Base-by-base conservation (phyloP, 2,888 invertebrate genomes). In the Terebella lapidaria region DNA sequence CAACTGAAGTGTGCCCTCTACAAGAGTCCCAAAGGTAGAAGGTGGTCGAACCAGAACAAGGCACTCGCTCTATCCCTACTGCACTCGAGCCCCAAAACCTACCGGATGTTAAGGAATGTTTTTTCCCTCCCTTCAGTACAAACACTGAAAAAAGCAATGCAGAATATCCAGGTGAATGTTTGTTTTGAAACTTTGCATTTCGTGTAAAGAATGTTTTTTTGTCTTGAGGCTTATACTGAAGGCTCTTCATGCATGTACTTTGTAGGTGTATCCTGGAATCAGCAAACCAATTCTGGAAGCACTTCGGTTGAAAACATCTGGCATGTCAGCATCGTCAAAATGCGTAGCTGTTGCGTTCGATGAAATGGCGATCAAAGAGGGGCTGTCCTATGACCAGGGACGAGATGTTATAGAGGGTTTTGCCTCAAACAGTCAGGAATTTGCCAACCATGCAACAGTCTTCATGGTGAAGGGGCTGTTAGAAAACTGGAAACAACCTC, bases 401-500 rank as follows among this genome's bases (percentile, higher is more conserved):
- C 18, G 24, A 18, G 54, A 54, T 54, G 54, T 18, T n/a, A 20
- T 54, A 1, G 54, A 54, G 20, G 54, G 54, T 18, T 54, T 54
- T 15, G 29, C 27, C 20, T n/a, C 27, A 3, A 29, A 2, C 30
- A 30, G 54, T 20, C 25, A n/a, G n/a, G 5, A 25, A 4, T 5
- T 52, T 15, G 56, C 46, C 22, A 52, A 47, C 49, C 49, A 57
- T 51, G 49, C 57, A 28, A 3, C 20, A 20, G 57, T 51, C 22
- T 57, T 57, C 51, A 49, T 57, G 27, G 49, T 57, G 15, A 57
- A 30, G 3, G 57, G 49, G 3, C 15, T 57, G 25, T 18, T 27
- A 18, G 28, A 52, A n/a, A 52, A 1, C 24, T 57, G 57, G 51
- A 57, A 57, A 18, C 57, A 57, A 2, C 49, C 57, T n/a, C n/a